Conservation (phyloP, 2,797 vertebrate species). For the Takifugu rubripes region DNA sequence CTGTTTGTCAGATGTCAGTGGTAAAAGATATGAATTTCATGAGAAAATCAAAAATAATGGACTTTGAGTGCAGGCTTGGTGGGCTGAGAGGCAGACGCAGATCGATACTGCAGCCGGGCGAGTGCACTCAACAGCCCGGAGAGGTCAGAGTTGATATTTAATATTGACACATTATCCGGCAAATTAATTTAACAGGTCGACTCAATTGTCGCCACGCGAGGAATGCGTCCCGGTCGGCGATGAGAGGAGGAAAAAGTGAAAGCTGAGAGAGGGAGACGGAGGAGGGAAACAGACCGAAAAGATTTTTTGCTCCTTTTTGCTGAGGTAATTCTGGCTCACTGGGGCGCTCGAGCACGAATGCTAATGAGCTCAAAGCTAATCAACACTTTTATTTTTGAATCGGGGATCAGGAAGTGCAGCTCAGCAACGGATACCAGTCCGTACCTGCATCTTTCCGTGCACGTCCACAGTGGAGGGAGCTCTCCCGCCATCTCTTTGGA, state of each 20-base stretch:
- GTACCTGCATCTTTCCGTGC: slow-evolving; percentile 20
- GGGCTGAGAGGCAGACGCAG: slow-evolving; percentile 71
- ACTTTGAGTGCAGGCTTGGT: slow-evolving; percentile 77
- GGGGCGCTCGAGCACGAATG: too few relatives aligned
- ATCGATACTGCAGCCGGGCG: slow-evolving; percentile 77
- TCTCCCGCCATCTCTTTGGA: slow-evolving; percentile 60
- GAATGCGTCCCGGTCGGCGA: slow-evolving; percentile 43
- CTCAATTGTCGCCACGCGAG: slow-evolving; percentile 72
- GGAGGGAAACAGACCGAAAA: slow-evolving; percentile 9
- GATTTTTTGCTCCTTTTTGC: slow-evolving; percentile 11
- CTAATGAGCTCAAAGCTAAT: slow-evolving; percentile 27
- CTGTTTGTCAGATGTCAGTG: slow-evolving; percentile 88
- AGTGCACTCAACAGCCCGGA: slow-evolving; percentile 54
- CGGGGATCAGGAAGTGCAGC: slow-evolving; percentile 7
- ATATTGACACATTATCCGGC: slow-evolving; percentile 83
- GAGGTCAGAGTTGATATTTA: slow-evolving; percentile 80
- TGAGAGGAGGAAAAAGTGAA: slow-evolving; percentile 39
- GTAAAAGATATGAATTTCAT: slow-evolving; percentile 84
- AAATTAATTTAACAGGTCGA: slow-evolving; percentile 80
- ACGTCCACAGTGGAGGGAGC: slow-evolving; percentile 32
- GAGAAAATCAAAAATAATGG: slow-evolving; percentile 89
- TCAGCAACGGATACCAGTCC: slow-evolving; percentile 19
- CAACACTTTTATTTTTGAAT: slow-evolving; percentile 30
- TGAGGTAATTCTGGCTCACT: too few relatives aligned
- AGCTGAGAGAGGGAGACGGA: slow-evolving; percentile 23